A percentile compares a stretch with the other conserved stretches of the same genome.
phyloP scores from a whole-genome alignment of 1,140 invertebrate genomes.

The Mamestra configurata region DNA sequence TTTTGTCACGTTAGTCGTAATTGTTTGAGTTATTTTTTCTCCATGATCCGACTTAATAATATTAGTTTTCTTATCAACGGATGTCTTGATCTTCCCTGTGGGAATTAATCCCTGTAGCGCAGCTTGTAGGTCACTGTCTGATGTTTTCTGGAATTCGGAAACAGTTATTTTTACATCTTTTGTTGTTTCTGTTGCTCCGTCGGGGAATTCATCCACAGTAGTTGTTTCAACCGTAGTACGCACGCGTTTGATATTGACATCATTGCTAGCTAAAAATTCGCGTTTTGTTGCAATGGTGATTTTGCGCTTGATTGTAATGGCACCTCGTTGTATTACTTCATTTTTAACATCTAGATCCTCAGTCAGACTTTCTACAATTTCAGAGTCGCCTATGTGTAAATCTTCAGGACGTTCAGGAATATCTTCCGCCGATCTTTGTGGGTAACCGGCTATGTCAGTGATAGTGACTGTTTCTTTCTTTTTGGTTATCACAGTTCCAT shows the following conservation, averaged over 20 bases:
- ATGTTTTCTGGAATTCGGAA: constrained; percentile 86
- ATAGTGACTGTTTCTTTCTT: constrained; percentile 84
- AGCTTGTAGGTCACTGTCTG: constrained; percentile 82
- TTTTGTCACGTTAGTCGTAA: constrained; percentile 82
- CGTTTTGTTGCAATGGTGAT: constrained; percentile 84
- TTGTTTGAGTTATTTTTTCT: constrained; percentile 80
- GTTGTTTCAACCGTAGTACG: constrained; percentile 86
- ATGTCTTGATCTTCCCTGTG: constrained; percentile 83
- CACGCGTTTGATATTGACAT: constrained; percentile 81
- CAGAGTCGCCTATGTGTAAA: constrained; percentile 72
- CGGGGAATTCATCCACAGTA: constrained; percentile 85
- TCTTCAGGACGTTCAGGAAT: constrained; percentile 59
- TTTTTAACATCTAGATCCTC: constrained; percentile 82
- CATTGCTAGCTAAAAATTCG: constrained; percentile 81
- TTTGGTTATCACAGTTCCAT: constrained; percentile 83
- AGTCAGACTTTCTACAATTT: constrained; percentile 81
- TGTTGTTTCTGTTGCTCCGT: constrained; percentile 86
- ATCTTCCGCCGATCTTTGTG: constrained; percentile 56
- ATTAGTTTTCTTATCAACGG: constrained; percentile 82
- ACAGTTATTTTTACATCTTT: constrained; percentile 88
- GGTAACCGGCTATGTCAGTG: constrained; percentile 74
- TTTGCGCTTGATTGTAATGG: constrained; percentile 77
- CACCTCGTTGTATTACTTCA: constrained; percentile 76
- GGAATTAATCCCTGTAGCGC: constrained; percentile 76
- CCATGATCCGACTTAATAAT: constrained; percentile 68